Base-by-base conservation (phyloP, 2,888 invertebrate genomes). In the Harpalus rufipes region DNA sequence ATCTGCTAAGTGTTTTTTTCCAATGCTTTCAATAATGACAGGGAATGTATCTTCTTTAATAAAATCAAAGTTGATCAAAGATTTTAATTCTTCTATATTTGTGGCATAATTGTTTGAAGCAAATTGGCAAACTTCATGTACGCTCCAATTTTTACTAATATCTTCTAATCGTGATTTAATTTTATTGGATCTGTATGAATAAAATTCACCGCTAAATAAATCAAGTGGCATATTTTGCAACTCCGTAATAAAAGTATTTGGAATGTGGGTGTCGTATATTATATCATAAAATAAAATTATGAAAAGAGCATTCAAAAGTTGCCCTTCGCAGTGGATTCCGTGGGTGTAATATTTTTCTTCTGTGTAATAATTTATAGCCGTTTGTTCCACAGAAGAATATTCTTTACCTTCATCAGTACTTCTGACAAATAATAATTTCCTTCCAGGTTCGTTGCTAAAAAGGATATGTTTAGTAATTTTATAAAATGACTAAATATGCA, bases 141-240 rank as follows among this genome's bases (percentile, higher is more conserved):
- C 88, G 1, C 91, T 88, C 89, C 92, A 90, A 65, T 89, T 87
- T 4, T 86, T 76, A 61, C 88, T 88, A 5, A 94, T 90, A 7
- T 90, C 87, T 4, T 88, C 85, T 74, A 94, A 87, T 86, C 94
- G 91, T 0, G 91, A 89, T 10, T 95, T 93, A 12, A 97, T 94
- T 0, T 88, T 84, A 0, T 90, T 88, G 89, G 93, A 92, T 76
- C 97, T 92, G 87, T 94, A 94, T 0, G 85, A 81, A 88, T 95
- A 96, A 91, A 97, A 97, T 63, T 93, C 91, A 1, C 92, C 91
- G 0, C 93, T 92, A 88, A 92, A 93, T 87, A 97, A 90, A 90
- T 97, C 97, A 5, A 96, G 90, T 0, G 97, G 97, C n/a, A 91
- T 92, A 5, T 90, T 88, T 89, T 97, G 96, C 89, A 93, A 94